Evolutionary conservation across 2,113 vertebrate species (phyloP).

Genomic region (Alligator mississippiensis): DNA sequence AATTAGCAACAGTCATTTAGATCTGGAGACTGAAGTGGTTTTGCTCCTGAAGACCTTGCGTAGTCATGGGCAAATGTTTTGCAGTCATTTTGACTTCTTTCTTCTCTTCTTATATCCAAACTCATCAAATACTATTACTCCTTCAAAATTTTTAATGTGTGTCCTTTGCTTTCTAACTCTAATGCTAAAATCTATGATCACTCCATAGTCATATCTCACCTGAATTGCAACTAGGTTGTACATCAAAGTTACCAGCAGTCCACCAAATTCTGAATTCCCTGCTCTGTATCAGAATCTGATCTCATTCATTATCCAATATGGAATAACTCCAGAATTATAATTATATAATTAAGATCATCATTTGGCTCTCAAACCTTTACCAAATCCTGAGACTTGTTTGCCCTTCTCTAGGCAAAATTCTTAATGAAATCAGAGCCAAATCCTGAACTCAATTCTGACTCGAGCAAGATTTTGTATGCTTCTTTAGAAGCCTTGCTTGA

Average conservation of each 20-base stretch:
- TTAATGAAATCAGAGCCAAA: not conserved
- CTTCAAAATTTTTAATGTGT: not conserved
- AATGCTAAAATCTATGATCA: not conserved
- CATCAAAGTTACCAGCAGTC: not conserved
- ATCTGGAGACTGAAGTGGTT: not conserved
- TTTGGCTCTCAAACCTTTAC: not conserved
- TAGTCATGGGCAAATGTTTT: not conserved
- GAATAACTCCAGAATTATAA: not conserved
- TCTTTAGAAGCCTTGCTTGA: not conserved
- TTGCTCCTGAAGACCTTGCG: not conserved
- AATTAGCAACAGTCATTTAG: not conserved
- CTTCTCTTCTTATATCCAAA: not conserved
- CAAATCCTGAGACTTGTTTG: not conserved
- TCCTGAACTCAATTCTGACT: not conserved
- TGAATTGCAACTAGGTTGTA: not conserved
- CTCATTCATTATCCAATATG: rapidly evolving
- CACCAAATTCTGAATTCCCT: not conserved
- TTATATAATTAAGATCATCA: not conserved
- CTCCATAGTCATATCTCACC: not conserved
- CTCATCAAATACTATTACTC: not conserved
- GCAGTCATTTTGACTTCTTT: not conserved
- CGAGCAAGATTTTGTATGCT: rapidly evolving
- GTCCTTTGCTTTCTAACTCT: not conserved
- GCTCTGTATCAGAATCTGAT: not conserved
- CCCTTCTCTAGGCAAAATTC: rapidly evolving